Evolutionary conservation across 1,140 invertebrate genomes (phyloP).

Genomic region (Aethina tumida): DNA sequence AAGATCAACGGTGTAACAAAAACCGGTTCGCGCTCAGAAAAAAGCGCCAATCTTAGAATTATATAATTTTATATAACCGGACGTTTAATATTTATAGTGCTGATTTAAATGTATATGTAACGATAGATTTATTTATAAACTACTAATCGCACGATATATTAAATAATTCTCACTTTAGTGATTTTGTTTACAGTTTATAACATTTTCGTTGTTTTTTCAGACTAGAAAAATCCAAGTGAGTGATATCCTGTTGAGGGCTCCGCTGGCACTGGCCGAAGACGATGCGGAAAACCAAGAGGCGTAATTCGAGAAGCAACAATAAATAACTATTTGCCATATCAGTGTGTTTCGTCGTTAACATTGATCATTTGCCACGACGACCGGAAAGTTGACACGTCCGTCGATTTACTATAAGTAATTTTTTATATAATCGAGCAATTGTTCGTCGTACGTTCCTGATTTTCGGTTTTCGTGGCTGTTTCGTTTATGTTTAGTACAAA

Average conservation of each 20-base stretch:
- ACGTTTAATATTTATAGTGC: no score
- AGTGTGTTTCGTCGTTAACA: no score
- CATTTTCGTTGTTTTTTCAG: slow-evolving; percentile 19
- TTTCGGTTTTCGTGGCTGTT: slow-evolving; percentile 1
- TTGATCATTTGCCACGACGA: slow-evolving; percentile 9
- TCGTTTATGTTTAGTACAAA: slow-evolving; percentile 13
- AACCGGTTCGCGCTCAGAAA: no score
- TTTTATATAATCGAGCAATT: no score
- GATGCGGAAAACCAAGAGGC: slow-evolving; percentile 18
- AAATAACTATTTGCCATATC: slow-evolving; percentile 19
- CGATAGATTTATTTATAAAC: no score
- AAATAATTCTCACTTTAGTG: no score
- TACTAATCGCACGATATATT: no score
- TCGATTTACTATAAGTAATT: not conserved
- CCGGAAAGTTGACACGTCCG: not conserved
- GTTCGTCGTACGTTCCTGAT: slow-evolving; percentile 15
- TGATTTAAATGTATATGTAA: no score
- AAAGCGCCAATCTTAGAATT: no score
- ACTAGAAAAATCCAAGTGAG: slow-evolving; percentile 29
- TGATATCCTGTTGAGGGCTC: slow-evolving; percentile 26
- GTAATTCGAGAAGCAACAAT: slow-evolving; percentile 4
- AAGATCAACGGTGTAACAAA: no score
- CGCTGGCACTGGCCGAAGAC: slow-evolving; percentile 28
- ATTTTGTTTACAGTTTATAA: not conserved
- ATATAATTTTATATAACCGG: no score